phyloP scores from a whole-genome alignment of 1,140 invertebrate genomes.

The Elymnias hypermnestra region DNA sequence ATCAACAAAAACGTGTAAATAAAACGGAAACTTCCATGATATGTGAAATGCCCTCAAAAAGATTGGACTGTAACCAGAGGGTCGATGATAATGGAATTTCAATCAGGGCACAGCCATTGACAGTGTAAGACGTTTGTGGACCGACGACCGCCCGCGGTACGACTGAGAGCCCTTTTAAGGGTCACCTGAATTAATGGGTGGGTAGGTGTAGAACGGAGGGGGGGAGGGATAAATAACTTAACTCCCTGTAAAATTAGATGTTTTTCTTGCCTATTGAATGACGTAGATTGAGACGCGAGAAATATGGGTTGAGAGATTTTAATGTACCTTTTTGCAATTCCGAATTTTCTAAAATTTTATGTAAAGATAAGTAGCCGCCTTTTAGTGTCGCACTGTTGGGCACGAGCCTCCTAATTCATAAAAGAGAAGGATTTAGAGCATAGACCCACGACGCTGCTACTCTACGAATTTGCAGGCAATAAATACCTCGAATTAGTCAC shows the following conservation, averaged over 20 bases:
- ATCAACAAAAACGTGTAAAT: no score
- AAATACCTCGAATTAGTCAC: no score
- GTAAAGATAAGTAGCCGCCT: no score
- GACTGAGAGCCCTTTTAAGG: slow-evolving; percentile 19
- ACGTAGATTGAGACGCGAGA: neutral
- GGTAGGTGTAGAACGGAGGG: neutral
- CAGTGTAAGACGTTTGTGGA: slow-evolving; percentile 28
- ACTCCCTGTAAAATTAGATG: neutral
- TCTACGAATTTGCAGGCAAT: no score
- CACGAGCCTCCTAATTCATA: no score
- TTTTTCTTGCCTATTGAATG: neutral
- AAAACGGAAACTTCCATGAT: no score
- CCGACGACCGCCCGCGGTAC: slow-evolving; percentile 15
- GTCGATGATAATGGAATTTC: slow-evolving; percentile 67
- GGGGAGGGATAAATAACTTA: neutral
- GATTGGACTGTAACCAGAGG: slow-evolving; percentile 43
- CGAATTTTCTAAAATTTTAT: no score
- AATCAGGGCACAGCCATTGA: slow-evolving; percentile 46
- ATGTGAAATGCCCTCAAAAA: slow-evolving; percentile 22
- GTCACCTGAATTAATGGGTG: slow-evolving; percentile 18
- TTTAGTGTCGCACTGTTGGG: no score
- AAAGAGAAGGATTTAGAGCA: no score
- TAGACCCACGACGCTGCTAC: no score
- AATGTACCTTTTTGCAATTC: no score
- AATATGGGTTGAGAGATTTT: neutral